Evolutionary conservation across 2,113 vertebrate species (phyloP), one percentile per base, ranked within the genome.

Genomic region (Xenus cinereus): DNA sequence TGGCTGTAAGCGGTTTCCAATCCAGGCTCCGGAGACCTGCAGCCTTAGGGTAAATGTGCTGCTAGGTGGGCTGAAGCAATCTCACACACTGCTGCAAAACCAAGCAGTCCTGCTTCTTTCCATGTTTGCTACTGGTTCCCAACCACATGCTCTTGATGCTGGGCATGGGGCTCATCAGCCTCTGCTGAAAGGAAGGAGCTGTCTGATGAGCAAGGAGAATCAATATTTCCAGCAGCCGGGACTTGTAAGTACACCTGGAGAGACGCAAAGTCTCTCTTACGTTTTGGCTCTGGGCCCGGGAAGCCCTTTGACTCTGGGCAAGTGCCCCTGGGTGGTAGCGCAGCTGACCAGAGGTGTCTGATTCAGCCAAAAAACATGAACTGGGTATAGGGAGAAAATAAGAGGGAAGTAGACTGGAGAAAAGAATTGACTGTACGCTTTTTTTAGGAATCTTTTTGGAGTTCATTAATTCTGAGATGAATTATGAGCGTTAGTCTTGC

Each of bases 291-390:
- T 50, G 69, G 43, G 28, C 60, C 23, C 53, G 73, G 53, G 62
- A 35, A 86, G 21, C 21, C 30, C 54, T 84, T 50, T 67, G 45
- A 10, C 20, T n/a, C 19, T 15, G 80, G 32, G 59, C 33, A 59
- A n/a, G 24, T 33, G 28, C 41, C 24, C 50, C 45, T 63, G 66
- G n/a, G 35, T 73, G 68, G 54, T 45, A 62, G 64, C 1, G 0
- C 51, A 59, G 21, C 86, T 80, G 35, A 39, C 35, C 59, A 37
- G 59, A 78, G 81, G 23, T 41, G 60, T 72, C 90, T 94, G 92
- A 94, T 79, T 90, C 81, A 87, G 85, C 39, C 71, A 69, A 93
- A 96, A 96, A 93, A 7, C 87, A 68, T 41, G 87, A 96, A 93
- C 82, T 83, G 87, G 62, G 39, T 48, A 24, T 35, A 85, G 53